phyloP scores from a whole-genome alignment of 1,140 invertebrate genomes.

The Listronotus oregonensis region DNA sequence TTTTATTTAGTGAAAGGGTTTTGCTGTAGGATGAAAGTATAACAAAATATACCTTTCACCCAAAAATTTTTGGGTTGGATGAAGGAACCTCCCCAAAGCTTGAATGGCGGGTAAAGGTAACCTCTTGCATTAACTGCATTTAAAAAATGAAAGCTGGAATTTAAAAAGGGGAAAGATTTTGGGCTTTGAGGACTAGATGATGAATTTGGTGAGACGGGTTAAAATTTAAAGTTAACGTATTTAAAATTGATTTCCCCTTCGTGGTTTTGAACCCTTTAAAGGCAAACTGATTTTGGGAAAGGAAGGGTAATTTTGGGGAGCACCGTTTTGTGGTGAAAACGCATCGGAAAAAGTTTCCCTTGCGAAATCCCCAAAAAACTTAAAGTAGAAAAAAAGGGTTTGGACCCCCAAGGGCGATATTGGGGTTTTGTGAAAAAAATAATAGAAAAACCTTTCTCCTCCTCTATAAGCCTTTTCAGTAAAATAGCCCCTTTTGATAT shows the following conservation, averaged over 20 bases:
- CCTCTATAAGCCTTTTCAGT: slow-evolving; percentile 60
- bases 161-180: slow-evolving; percentile 66
- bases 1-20: slow-evolving; percentile 58
- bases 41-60: slow-evolving; percentile 83
- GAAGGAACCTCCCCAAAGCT: slow-evolving; percentile 74
- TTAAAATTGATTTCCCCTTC: slow-evolving; percentile 61
- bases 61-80: slow-evolving; percentile 76
- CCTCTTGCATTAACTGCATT: slow-evolving; percentile 69
- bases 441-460: slow-evolving; percentile 64
- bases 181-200: slow-evolving; percentile 64
- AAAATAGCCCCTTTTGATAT: slow-evolving; percentile 75
- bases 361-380: slow-evolving; percentile 58
- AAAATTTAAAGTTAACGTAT: slow-evolving; percentile 71
- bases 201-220: slow-evolving; percentile 72
- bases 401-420: slow-evolving; percentile 86
- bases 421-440: slow-evolving; percentile 64
- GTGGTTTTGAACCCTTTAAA: slow-evolving; percentile 65
- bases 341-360: slow-evolving; percentile 56
- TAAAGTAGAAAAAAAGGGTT: slow-evolving; percentile 65
- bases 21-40: slow-evolving; percentile 69
- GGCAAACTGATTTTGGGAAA: slow-evolving; percentile 81
- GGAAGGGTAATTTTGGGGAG: slow-evolving; percentile 74
- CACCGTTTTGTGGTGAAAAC: slow-evolving; percentile 53
- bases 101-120: slow-evolving; percentile 82
- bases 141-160: slow-evolving; percentile 76